Percentiles rank a stretch among this genome's conserved stretches.
phyloP scores from a whole-genome alignment of 2,888 invertebrate species.

The Troides oblongomaculatus region DNA sequence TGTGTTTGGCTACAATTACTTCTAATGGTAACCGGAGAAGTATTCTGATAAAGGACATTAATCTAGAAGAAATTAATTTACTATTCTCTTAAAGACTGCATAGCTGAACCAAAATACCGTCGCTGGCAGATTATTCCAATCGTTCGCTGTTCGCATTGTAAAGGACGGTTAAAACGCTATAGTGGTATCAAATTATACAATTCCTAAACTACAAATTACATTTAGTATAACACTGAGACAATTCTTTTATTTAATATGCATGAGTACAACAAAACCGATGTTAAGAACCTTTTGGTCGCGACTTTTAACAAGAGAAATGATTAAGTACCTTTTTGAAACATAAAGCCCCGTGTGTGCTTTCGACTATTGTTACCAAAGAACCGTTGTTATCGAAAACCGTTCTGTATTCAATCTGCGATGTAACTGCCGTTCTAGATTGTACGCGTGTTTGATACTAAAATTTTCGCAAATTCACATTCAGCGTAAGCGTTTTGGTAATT shows the following conservation, averaged over 20 bases:
- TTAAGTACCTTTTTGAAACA: not conserved
- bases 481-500: not conserved
- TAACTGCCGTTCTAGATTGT: conserved; percentile 14
- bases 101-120: too few relatives aligned
- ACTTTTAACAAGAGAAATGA: not conserved
- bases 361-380: conserved; percentile 7
- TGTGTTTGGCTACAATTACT: too few relatives aligned
- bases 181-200: too few relatives aligned
- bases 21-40: too few relatives aligned
- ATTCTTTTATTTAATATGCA: not conserved
- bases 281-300: not conserved
- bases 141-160: too few relatives aligned
- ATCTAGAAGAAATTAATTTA: too few relatives aligned
- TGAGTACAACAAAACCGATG: not conserved
- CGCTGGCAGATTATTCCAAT: too few relatives aligned
- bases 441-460: not conserved
- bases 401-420: conserved; percentile 13
- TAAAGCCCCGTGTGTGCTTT: not conserved
- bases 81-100: too few relatives aligned
- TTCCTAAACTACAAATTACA: too few relatives aligned
- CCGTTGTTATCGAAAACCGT: conserved; percentile 12
- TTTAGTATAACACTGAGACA: too few relatives aligned
- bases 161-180: too few relatives aligned
- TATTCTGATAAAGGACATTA: too few relatives aligned
- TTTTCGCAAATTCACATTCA: conserved; percentile 5